phyloP scores from a whole-genome alignment of 2,888 invertebrate species.

The Anthoptus insignis region DNA sequence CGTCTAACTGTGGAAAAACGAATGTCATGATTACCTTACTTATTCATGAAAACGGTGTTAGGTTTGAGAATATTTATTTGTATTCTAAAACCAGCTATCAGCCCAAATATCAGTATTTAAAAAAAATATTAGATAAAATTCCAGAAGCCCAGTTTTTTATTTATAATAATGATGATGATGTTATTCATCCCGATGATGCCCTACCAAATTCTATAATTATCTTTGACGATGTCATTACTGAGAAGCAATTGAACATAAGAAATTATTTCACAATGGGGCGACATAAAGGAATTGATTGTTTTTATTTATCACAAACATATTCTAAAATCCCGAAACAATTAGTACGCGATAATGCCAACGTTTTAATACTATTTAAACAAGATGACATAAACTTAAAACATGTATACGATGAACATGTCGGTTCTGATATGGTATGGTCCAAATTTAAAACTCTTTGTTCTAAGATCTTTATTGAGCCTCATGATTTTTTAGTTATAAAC shows the following conservation, averaged over 20 bases:
- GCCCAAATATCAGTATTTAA: slow-evolving; percentile 43
- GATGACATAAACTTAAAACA: slow-evolving; percentile 46
- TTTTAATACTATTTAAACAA: slow-evolving; percentile 53
- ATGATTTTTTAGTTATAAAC: slow-evolving; percentile 2
- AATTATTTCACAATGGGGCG: slow-evolving; percentile 41
- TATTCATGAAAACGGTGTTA: slow-evolving; percentile 44
- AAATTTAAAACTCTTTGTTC: slow-evolving; percentile 48
- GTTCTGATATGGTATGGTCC: slow-evolving; percentile 38
- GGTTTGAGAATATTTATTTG: slow-evolving; percentile 40
- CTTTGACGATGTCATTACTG: slow-evolving; percentile 5
- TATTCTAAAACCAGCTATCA: slow-evolving; percentile 45
- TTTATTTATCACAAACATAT: no score
- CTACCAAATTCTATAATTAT: slow-evolving; percentile 17
- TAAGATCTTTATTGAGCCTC: slow-evolving; percentile 26
- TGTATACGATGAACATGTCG: slow-evolving; percentile 53
- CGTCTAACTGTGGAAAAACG: slow-evolving; percentile 47
- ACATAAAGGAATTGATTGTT: slow-evolving; percentile 42
- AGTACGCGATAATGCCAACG: slow-evolving; percentile 51
- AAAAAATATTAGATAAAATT: slow-evolving; percentile 29
- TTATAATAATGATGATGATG: slow-evolving; percentile 25
- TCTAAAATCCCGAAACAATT: slow-evolving; percentile 56
- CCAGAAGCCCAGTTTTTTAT: slow-evolving; percentile 31
- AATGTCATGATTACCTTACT: slow-evolving; percentile 43
- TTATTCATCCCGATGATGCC: slow-evolving; percentile 47
- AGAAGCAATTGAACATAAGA: slow-evolving; percentile 38